Base-by-base conservation (phyloP, 2,888 invertebrate species). In the Papilio demoleus region DNA sequence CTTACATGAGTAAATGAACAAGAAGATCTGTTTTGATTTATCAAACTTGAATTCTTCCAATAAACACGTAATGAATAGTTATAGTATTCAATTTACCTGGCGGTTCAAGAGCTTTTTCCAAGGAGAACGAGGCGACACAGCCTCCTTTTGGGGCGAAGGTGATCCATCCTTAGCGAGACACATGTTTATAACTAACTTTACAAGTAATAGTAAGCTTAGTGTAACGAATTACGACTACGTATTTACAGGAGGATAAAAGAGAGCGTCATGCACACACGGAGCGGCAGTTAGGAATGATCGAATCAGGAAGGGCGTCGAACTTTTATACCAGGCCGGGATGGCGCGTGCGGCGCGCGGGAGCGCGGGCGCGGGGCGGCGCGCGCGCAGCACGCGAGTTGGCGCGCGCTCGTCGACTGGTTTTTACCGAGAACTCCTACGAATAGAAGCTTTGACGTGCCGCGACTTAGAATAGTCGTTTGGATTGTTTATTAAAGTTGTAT, bases 91-190 rank as follows among this genome's bases (percentile, higher is more conserved):
- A 65, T 84, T 86, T 92, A 94, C 94, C 93, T 93, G 94, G 83
- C 90, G 88, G 75, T 87, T 92, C 72, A 93, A 81, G 82, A 93
- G 89, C 87, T 94, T 93, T 74, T 93, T 90, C 93, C 93, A 94
- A 68, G 94, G 94, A 69, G 94, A 93, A 71, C 91, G 92, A 73
- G 93, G 93, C 70, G 92, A 85, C 72, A 79, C 78, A 71, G 81
- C 86, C 87, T 90, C 89, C 80, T 88, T 88, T 76, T 83, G 85
- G 77, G 88, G 88, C 71, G 92, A 88, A 76, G 88, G 83, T 71
- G 84, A 84, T 75, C 87, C 84, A 80, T 92, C 90, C 84, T 93
- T 93, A 85, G 87, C 85, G 79, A 93, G 86, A 88, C 94, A 94
- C 94, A 94, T 94, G 73, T 83, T 87, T 77, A 80, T 79, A 82